Evolutionary conservation across 2,113 vertebrate genomes (phyloP), one percentile per base, ranked within the genome.

Genomic region (Sigmodon hispidus): DNA sequence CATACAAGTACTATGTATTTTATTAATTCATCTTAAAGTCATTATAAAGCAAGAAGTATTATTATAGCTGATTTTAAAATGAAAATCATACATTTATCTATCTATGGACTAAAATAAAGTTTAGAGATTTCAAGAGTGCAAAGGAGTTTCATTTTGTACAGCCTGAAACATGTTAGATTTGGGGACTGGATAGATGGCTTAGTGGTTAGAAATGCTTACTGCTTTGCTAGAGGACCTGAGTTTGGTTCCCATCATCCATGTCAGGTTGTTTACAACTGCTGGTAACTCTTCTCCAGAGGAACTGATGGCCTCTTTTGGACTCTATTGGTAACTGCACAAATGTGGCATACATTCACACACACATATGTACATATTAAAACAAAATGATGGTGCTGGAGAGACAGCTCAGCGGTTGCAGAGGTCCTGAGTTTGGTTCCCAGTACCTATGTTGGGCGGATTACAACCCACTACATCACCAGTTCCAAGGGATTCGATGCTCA

Each of bases 61-160:
- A 86, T 34, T 57, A 61, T 29, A 73, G 36, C 21, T 90, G 57
- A 31, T 93, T 94, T 96, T 94, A 26, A 96, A 94, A 94, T 26
- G 21, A 8, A 76, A 69, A 81, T 86, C 36, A 84, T 80, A 90
- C 17, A 80, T 19, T 19, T 13, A 19, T 83, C 12, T 48, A 94
- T 59, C 13, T 90, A 57, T 50, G 67, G 15, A 87, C 73, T 87
- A 7, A 93, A 26, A 95, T 89, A 11, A 95, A 61, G 93, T 24
- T 80, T n/a, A 81, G 94, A 94, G 48, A 77, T 81, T 81, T 81
- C 36, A 93, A 81, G 22, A 92, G 75, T 85, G 48, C 43, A 85
- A 87, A 69, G 31, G 76, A 59, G 22, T 92, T 85, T 86, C 40
- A 91, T 19, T 17, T 81, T 91, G 45, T 5, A 86, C 11, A 95